phyloP scores from a whole-genome alignment of 2,888 invertebrate genomes.

The Stegophylla sp. region DNA sequence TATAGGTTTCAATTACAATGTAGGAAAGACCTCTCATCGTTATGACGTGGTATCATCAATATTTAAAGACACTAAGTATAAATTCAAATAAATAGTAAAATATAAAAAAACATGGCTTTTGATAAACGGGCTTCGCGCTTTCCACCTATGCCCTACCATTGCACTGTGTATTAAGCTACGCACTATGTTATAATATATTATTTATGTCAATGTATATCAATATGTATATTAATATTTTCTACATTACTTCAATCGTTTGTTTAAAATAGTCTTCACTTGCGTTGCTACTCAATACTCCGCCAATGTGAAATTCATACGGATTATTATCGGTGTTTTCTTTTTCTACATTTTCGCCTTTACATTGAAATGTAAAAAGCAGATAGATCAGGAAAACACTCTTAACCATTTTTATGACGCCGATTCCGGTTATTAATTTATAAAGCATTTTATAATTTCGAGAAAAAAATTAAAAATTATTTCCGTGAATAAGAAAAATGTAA shows the following conservation, averaged over 20 bases:
- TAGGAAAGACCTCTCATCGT: too few relatives aligned
- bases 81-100: too few relatives aligned
- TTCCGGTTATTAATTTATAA: neutral
- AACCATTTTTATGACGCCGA: neutral
- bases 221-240: slow-evolving; percentile 63
- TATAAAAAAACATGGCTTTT: too few relatives aligned
- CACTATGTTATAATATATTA: too few relatives aligned
- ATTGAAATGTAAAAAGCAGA: neutral
- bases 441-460: neutral
- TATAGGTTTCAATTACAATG: too few relatives aligned
- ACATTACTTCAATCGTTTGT: slow-evolving; percentile 79
- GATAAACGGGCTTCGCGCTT: too few relatives aligned
- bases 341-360: slow-evolving; percentile 17
- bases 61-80: too few relatives aligned
- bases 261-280: slow-evolving; percentile 82
- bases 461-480: neutral
- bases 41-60: too few relatives aligned
- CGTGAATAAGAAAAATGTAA: neutral
- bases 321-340: slow-evolving; percentile 64
- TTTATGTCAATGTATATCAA: too few relatives aligned
- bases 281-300: slow-evolving; percentile 87
- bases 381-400: neutral
- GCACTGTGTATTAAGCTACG: too few relatives aligned
- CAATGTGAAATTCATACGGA: slow-evolving; percentile 82
- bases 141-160: too few relatives aligned